Base-by-base conservation (phyloP, 1,140 invertebrate genomes). In the Heliconius melpomene region DNA sequence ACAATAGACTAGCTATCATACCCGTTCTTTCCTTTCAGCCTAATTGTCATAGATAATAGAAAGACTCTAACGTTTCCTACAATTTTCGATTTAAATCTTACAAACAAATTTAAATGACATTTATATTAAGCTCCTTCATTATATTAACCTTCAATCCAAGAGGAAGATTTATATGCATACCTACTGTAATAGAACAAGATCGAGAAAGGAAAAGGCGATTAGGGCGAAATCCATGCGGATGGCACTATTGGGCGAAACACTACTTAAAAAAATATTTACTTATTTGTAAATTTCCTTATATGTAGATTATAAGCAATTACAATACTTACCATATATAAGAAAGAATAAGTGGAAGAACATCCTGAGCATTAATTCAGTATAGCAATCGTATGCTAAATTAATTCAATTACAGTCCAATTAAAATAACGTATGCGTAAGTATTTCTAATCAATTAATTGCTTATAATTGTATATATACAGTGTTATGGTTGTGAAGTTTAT, bases 1-100 rank as follows among this genome's bases (percentile, higher is more conserved):
- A 2, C 2, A 2, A 2, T 2, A 2, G 26, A 2, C 2, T 29
- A 2, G 1, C 1, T 2, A 29, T 2, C 2, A 29, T 1, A 2
- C 2, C 2, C 26, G 1, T 2, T 29, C 26, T 29, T 29, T 2
- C 1, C 2, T 2, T n/a, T n/a, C n/a, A n/a, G n/a, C n/a, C n/a
- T n/a, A n/a, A n/a, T n/a, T n/a, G n/a, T n/a, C n/a, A n/a, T n/a
- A n/a, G n/a, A n/a, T n/a, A n/a, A n/a, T n/a, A n/a, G n/a, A n/a
- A n/a, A n/a, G n/a, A n/a, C n/a, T n/a, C n/a, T n/a, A n/a, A n/a
- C n/a, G n/a, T n/a, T n/a, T n/a, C n/a, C n/a, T n/a, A n/a, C n/a
- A n/a, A n/a, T n/a, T n/a, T n/a, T n/a, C n/a, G n/a, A n/a, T n/a
- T n/a, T n/a, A n/a, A n/a, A n/a, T n/a, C n/a, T n/a, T n/a, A n/a